phyloP scores from a whole-genome alignment of 2,888 invertebrate species.

The Portevinia maculata region DNA sequence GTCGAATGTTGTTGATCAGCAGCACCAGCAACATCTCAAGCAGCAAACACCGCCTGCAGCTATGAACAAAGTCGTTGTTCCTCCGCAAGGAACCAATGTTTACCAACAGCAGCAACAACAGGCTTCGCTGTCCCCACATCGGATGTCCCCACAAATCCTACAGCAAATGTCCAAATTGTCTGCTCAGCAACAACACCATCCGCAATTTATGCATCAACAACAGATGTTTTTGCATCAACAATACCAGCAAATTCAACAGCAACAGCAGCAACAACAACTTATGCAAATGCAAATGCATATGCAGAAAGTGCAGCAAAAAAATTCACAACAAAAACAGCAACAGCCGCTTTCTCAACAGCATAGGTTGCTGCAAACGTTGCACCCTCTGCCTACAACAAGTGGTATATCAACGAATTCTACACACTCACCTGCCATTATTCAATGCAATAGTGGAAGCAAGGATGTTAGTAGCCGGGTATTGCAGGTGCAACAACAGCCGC shows the following conservation, averaged over 20 bases:
- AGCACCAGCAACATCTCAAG: constrained; percentile 45
- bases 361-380: constrained; percentile 47
- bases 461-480: constrained; percentile 42
- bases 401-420: constrained; percentile 27
- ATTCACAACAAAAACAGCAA: constrained; percentile 66
- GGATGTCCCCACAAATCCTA: constrained; percentile 78
- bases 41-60: constrained; percentile 79
- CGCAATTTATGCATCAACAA: constrained; percentile 75
- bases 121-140: constrained; percentile 76
- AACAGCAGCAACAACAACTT: constrained; percentile 77
- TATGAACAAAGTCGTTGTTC: constrained; percentile 79
- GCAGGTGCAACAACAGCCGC: constrained; percentile 70
- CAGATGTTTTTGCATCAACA: constrained; percentile 57
- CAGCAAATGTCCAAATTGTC: constrained; percentile 78
- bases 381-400: constrained; percentile 44
- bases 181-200: constrained; percentile 73
- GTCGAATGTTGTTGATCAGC: constrained; percentile 43
- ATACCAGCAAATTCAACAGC: constrained; percentile 67
- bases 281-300: constrained; percentile 65
- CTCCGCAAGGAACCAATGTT: constrained; percentile 19
- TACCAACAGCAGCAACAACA: constrained; percentile 79
- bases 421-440: constrained; percentile 41
- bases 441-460: constrained; percentile 48
- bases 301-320: constrained; percentile 75
- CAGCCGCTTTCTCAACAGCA: constrained; percentile 65